A percentile compares a stretch with the other conserved stretches of the same genome.
These are phyloP conservation scores for Monopis laevigella DNA, from an alignment of 2,888 invertebrate genomes.

Conservation along the genomic window DNA sequence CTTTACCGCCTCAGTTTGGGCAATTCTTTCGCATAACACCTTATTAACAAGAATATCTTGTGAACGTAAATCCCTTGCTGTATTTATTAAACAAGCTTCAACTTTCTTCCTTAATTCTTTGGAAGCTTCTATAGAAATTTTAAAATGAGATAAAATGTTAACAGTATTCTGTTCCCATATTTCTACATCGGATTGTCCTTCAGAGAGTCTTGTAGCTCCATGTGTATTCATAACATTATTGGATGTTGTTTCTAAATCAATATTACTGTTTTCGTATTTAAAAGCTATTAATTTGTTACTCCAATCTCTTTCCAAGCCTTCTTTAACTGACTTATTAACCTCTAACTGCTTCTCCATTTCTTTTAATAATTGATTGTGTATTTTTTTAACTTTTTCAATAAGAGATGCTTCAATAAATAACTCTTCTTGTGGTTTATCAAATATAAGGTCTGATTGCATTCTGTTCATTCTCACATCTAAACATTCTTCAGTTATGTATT, in stretches of 20 bases:
- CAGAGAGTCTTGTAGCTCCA: constrained; percentile 81
- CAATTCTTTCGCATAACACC: constrained; percentile 75
- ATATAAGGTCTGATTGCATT: constrained; percentile 77
- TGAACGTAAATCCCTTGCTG: constrained; percentile 79
- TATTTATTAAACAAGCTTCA: constrained; percentile 77
- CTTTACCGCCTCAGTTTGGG: constrained; percentile 79
- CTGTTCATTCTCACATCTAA: constrained; percentile 72
- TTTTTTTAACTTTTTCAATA: constrained; percentile 73
- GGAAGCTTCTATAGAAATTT: constrained; percentile 77
- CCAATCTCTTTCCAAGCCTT: constrained; percentile 86
- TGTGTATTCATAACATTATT: constrained; percentile 78
- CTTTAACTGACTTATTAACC: constrained; percentile 80
- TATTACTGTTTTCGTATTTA: constrained; percentile 76
- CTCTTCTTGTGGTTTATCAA: constrained; percentile 80
- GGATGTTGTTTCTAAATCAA: constrained; percentile 76
- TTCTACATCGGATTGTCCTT: constrained; percentile 83
- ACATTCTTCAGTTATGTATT: constrained; percentile 72
- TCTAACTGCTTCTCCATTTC: constrained; percentile 76
- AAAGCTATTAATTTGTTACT: constrained; percentile 86
- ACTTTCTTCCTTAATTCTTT: constrained; percentile 75
- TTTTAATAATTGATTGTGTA: constrained; percentile 70
- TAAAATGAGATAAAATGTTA: constrained; percentile 77
- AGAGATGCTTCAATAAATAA: constrained; percentile 76
- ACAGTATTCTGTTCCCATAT: constrained; percentile 85
- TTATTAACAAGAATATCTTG: constrained; percentile 85